Percentiles rank a stretch among this genome's conserved stretches.
Conservation (phyloP, 2,797 vertebrate species). For the Malurus leucopterus region DNA sequence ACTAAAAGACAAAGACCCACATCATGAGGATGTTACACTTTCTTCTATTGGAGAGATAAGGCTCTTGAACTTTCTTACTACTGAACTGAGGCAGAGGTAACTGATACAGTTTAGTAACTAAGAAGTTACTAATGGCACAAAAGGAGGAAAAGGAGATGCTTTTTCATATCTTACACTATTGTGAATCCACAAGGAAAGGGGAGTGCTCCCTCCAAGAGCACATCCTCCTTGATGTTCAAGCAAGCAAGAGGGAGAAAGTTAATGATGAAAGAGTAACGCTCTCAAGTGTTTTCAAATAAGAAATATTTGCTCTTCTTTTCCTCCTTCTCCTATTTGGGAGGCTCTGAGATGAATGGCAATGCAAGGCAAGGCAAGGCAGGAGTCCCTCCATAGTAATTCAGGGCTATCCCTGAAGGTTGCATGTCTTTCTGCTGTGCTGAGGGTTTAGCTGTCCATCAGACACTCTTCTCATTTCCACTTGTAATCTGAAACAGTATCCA, state of each 20-base stretch:
- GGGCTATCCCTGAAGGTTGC: background rate
- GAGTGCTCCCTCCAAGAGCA: background rate
- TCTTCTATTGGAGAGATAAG: background rate
- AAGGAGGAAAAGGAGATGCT: background rate
- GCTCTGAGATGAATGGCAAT: background rate
- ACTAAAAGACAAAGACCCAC: background rate
- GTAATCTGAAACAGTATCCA: background rate
- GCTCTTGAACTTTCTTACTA: background rate
- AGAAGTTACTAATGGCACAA: background rate
- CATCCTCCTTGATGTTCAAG: background rate
- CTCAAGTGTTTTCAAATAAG: background rate
- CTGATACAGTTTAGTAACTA: background rate
- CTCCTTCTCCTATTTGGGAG: background rate
- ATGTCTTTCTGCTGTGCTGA: background rate
- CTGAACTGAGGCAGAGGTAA: background rate
- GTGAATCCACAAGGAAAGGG: background rate
- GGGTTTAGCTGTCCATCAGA: background rate
- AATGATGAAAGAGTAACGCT: background rate
- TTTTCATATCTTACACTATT: background rate
- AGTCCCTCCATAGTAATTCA: background rate
- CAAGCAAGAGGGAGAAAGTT: background rate
- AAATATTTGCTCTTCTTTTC: background rate
- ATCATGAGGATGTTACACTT: background rate
- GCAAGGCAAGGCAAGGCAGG: background rate
- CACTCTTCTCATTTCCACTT: background rate